Evolutionary conservation across 2,888 invertebrate species (phyloP).

Genomic region (Fragum fragum): DNA sequence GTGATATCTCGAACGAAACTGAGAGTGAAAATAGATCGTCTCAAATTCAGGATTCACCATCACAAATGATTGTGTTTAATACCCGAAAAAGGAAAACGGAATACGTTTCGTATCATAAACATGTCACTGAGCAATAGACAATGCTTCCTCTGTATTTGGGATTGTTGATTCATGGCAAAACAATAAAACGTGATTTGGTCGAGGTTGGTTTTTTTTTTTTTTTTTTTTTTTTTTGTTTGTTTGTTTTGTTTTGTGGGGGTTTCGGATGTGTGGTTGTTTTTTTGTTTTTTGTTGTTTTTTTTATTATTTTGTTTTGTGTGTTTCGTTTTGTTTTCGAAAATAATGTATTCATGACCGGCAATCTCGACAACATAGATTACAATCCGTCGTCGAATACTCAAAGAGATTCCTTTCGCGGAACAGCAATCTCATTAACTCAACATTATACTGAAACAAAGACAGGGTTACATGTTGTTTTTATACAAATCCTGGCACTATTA

Average conservation of each 20-base stretch:
- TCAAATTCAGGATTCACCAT: not conserved
- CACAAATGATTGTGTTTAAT: slow-evolving; percentile 7
- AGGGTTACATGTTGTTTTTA: not conserved
- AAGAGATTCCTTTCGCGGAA: not conserved
- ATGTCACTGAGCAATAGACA: not conserved
- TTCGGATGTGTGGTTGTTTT: too few species aligned
- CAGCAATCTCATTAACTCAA: slow-evolving; percentile 1
- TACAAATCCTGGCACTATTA: not conserved
- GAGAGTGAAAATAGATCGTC: not conserved
- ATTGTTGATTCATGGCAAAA: slow-evolving; percentile 2
- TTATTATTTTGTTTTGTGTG: not conserved
- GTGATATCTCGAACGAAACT: not conserved
- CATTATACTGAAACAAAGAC: not conserved
- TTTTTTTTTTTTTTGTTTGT: not conserved
- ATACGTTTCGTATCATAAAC: not conserved
- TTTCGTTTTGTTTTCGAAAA: not conserved
- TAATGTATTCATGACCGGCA: not conserved
- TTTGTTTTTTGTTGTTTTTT: not conserved
- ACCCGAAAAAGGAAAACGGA: not conserved
- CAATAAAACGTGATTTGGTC: not conserved
- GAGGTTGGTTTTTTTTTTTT: not conserved
- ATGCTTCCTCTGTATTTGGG: not conserved
- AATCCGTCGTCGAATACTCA: not conserved
- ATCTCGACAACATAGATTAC: slow-evolving; percentile 2
- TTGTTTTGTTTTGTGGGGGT: too few species aligned